Evolutionary conservation across 2,113 vertebrate genomes (phyloP).

Genomic region (Callionymus lyra): DNA sequence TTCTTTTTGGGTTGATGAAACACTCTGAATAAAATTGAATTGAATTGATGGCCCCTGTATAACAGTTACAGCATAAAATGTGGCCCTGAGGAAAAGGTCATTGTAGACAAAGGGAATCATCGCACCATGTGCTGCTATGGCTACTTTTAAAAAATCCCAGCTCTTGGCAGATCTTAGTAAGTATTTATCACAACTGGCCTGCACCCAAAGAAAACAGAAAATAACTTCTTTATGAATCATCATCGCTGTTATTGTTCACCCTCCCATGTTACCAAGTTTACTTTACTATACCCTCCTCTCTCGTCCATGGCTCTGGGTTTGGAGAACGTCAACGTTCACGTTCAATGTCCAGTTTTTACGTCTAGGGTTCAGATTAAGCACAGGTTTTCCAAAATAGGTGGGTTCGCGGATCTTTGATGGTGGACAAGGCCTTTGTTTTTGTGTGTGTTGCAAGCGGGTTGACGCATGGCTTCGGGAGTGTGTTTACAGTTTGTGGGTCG

Average conservation of each 20-base stretch:
- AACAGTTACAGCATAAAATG: too few relatives aligned
- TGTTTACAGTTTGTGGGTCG: conserved; percentile 54
- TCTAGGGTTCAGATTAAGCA: conserved; percentile 68
- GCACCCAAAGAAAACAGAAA: conserved; percentile 64
- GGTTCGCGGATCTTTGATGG: conserved; percentile 16
- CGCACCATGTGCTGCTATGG: too few relatives aligned
- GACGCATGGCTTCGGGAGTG: conserved; percentile 39
- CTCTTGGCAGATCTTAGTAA: conserved; percentile 23
- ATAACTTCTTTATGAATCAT: conserved; percentile 69
- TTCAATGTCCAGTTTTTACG: conserved; percentile 70
- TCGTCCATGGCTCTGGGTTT: conserved; percentile 40
- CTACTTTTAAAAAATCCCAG: conserved; percentile 1
- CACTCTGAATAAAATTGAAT: too few relatives aligned
- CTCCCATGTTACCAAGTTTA: conserved; percentile 66
- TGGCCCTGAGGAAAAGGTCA: too few relatives aligned
- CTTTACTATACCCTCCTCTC: conserved; percentile 35
- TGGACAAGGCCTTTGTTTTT: conserved; percentile 17
- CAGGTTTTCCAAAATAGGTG: conserved; percentile 57
- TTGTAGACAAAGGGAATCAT: too few relatives aligned
- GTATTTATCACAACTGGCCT: conserved; percentile 45
- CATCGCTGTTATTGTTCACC: conserved; percentile 64
- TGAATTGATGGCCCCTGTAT: too few relatives aligned
- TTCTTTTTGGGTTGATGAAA: too few relatives aligned
- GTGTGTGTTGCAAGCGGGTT: conserved; percentile 26
- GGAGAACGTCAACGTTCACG: conserved; percentile 40